Percentiles rank a stretch among this genome's conserved stretches.
These are phyloP conservation scores for Leptothorax acervorum DNA, from an alignment of 2,888 invertebrate genomes.

Conservation along the genomic window DNA sequence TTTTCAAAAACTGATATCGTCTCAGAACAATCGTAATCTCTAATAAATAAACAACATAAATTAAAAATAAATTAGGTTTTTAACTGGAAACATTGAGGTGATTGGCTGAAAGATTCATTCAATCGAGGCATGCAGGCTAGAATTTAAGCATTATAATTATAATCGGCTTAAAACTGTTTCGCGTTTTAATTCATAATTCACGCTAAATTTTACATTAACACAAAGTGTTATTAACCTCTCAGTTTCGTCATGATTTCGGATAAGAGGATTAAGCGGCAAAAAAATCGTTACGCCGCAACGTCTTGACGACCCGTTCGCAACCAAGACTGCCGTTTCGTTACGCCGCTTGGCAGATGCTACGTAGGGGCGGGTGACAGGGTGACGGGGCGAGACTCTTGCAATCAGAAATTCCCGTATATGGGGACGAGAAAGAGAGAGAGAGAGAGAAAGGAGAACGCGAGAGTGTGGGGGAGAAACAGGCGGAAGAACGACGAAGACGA, in stretches of 20 bases:
- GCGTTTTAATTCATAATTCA: not conserved
- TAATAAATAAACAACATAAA: constrained; percentile 1
- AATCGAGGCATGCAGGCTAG: not conserved
- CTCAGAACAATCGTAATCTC: not conserved
- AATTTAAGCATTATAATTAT: not conserved
- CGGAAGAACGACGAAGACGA: constrained; percentile 57
- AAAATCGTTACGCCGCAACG: constrained; percentile 21
- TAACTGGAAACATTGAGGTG: not conserved
- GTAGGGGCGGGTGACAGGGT: constrained; percentile 29
- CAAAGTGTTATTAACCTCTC: not conserved
- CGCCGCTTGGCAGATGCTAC: constrained; percentile 34
- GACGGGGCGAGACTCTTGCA: constrained; percentile 49
- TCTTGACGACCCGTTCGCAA: constrained; percentile 10
- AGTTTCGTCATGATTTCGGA: not conserved
- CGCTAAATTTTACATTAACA: not conserved
- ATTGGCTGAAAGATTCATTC: not conserved
- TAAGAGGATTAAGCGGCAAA: constrained; percentile 7
- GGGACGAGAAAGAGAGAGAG: constrained; percentile 13
- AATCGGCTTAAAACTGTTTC: constrained; percentile 15
- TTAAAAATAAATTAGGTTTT: not conserved
- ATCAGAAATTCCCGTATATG: constrained; percentile 61
- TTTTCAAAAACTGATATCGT: not conserved
- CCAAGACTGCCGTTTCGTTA: constrained; percentile 14
- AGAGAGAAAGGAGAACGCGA: not conserved
- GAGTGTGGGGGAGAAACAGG: constrained; percentile 31